Evolutionary conservation across 2,888 invertebrate species (phyloP).

Genomic region (Lithophane socia): DNA sequence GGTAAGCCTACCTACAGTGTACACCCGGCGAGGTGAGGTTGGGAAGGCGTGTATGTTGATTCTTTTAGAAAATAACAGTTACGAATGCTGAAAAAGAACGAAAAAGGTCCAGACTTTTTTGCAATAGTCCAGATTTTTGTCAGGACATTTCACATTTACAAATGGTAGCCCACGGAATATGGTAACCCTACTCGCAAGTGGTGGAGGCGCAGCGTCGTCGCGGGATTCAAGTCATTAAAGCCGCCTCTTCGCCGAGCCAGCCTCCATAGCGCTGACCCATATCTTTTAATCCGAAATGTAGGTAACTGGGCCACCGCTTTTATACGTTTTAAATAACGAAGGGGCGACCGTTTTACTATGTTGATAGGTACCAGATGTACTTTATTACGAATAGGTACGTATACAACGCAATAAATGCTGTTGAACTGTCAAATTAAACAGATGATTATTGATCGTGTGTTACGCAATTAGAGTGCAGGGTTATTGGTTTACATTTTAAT

Average conservation of each 20-base stretch:
- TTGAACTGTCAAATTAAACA: no score
- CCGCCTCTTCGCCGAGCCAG: conserved; percentile 5
- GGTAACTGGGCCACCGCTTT: conserved; percentile 32
- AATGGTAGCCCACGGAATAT: neutral
- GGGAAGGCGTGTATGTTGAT: neutral
- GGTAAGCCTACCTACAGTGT: neutral
- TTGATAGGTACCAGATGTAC: neutral
- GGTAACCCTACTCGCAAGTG: conserved; percentile 3
- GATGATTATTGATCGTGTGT: no score
- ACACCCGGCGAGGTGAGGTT: neutral
- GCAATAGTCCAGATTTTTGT: neutral
- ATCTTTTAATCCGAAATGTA: conserved; percentile 48
- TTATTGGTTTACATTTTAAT: no score
- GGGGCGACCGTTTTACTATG: conserved; percentile 3
- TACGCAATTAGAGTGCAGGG: no score
- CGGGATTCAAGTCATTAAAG: conserved; percentile 40
- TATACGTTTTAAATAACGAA: conserved; percentile 17
- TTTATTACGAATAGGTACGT: no score
- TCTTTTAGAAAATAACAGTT: neutral
- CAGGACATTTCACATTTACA: neutral
- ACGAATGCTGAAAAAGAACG: neutral
- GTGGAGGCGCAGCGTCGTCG: conserved; percentile 7
- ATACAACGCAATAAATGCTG: no score
- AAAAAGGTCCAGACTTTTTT: neutral
- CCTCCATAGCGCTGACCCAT: conserved; percentile 51